Percentiles rank a stretch among this genome's conserved stretches.
Evolutionary conservation across 2,113 vertebrate genomes (phyloP).

Genomic region (Sinocyclocheilus rhinocerous): DNA sequence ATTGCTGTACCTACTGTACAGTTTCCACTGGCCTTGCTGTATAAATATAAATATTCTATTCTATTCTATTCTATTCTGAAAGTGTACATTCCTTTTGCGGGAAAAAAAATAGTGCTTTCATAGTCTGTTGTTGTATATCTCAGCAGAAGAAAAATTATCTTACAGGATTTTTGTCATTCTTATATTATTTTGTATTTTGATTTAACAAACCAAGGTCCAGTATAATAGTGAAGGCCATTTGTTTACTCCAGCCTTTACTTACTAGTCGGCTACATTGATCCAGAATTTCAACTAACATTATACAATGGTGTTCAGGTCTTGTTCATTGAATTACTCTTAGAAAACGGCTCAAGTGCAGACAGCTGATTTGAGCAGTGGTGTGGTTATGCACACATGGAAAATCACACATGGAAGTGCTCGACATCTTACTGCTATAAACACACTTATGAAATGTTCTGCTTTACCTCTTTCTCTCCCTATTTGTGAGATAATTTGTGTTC

Average conservation of each 20-base stretch:
- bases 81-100: background rate
- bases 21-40: background rate
- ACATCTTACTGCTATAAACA: slow-evolving; percentile 6
- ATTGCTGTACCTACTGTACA: background rate
- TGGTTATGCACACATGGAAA: slow-evolving; percentile 4
- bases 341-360: background rate
- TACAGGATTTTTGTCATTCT: background rate
- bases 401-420: background rate
- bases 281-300: background rate
- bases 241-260: background rate
- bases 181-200: background rate
- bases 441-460: background rate
- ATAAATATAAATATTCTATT: background rate
- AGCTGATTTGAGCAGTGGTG: background rate
- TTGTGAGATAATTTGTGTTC: background rate
- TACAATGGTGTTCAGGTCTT: background rate
- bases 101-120: background rate
- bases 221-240: background rate
- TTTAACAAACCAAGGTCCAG: background rate
- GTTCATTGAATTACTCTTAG: background rate
- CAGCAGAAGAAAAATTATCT: background rate
- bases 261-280: background rate
- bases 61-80: background rate
- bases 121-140: background rate
- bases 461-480: background rate